Percentiles rank a stretch among this genome's conserved stretches.
Evolutionary conservation across 2,113 vertebrate genomes (phyloP).

Genomic region (Cyphomyrus discorhynchus): DNA sequence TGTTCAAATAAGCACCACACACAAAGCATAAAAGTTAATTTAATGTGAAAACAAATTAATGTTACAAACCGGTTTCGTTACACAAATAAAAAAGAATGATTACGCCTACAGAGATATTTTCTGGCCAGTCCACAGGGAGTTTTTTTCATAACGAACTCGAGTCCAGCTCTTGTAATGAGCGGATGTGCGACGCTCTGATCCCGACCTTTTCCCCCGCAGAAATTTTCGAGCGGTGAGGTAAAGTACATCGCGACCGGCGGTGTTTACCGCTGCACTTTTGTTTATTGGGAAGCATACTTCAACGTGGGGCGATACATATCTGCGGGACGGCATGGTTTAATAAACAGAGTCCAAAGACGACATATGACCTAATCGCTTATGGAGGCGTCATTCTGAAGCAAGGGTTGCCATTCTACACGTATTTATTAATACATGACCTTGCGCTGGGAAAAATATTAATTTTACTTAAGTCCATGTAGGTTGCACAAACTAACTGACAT

Average conservation of each 20-base stretch:
- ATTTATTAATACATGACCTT: background rate
- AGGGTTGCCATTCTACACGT: background rate
- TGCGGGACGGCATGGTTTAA: conserved; percentile 22
- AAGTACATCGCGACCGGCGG: background rate
- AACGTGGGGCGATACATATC: conserved; percentile 14
- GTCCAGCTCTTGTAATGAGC: background rate
- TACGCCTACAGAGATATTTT: background rate
- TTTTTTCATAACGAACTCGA: background rate
- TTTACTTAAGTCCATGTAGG: background rate
- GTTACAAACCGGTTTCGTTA: background rate
- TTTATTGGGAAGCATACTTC: conserved; percentile 17
- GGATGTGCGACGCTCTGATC: background rate
- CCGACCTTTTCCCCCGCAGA: background rate
- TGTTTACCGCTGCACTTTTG: conserved; percentile 6
- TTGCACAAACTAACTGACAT: background rate
- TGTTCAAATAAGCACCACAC: background rate
- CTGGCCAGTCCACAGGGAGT: background rate
- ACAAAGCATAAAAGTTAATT: background rate
- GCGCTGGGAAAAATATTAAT: background rate
- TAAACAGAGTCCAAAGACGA: conserved; percentile 13
- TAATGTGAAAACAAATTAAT: background rate
- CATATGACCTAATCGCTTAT: conserved; percentile 13
- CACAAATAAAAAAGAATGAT: background rate
- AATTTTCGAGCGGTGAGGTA: background rate
- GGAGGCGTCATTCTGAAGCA: background rate